Conservation (phyloP, 53 echinoderm and acorn worm genomes). For the Zoroaster sp. region DNA sequence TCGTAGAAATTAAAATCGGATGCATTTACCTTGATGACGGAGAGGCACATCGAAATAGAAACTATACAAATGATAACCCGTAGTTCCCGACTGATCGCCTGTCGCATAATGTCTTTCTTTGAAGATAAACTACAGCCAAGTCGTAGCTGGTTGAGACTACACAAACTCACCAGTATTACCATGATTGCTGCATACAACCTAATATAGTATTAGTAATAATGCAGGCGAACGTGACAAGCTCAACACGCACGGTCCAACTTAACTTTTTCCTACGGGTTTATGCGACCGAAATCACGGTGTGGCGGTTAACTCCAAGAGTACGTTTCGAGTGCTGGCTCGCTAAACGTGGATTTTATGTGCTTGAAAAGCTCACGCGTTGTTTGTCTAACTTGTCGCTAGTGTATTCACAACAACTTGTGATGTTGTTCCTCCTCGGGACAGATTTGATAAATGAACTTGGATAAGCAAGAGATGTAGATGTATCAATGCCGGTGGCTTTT, state of each 20-base stretch:
- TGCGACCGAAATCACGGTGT: not conserved
- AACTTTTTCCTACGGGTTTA: not conserved
- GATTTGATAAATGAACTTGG: constrained; percentile 37
- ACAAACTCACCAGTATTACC: not conserved
- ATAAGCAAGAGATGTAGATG: constrained; percentile 25
- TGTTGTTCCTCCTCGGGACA: constrained; percentile 31
- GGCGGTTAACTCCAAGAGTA: not conserved
- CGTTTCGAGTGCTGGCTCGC: not conserved
- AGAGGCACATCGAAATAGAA: not conserved
- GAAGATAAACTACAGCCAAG: not conserved
- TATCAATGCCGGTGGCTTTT: constrained; percentile 20
- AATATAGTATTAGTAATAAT: not conserved
- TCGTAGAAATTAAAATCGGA: not conserved
- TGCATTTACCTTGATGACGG: constrained; percentile 1
- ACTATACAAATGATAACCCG: constrained; percentile 30
- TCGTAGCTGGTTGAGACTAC: not conserved
- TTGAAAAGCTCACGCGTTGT: not conserved
- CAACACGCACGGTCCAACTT: not conserved
- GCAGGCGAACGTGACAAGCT: not conserved
- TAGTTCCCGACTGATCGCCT: not conserved
- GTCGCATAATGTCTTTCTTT: not conserved
- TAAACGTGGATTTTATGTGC: not conserved
- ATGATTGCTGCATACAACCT: not conserved
- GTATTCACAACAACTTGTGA: constrained; percentile 32
- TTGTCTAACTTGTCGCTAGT: constrained; percentile 46